These are phyloP conservation scores for Astyanax mexicanus DNA, from an alignment of 2,797 vertebrate species.

Conservation along the genomic window DNA sequence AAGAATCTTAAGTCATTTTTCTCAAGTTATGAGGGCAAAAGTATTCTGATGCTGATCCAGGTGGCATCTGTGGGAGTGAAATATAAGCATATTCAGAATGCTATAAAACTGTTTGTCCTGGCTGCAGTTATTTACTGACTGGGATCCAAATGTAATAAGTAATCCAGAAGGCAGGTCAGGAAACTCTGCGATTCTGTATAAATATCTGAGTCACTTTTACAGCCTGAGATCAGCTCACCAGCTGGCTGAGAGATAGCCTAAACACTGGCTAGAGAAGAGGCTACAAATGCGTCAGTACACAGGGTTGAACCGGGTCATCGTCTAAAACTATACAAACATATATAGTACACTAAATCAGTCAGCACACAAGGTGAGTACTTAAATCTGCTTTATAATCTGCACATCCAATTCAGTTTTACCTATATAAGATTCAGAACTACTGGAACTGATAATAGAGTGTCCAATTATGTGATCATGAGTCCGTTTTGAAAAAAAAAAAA, in stretches of 20 bases:
- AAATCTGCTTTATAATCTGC: background rate
- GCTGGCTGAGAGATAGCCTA: constrained; percentile 1
- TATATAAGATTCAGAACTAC: too few species aligned
- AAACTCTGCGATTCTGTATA: background rate
- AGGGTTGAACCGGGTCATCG: background rate
- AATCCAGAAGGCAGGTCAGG: background rate
- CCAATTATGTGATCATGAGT: too few species aligned
- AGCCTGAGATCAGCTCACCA: background rate
- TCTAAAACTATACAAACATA: background rate
- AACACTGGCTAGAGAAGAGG: constrained; percentile 16
- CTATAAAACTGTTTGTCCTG: background rate
- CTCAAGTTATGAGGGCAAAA: too few species aligned
- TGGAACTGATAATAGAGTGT: too few species aligned
- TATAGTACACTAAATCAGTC: background rate
- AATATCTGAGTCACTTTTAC: background rate
- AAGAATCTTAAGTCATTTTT: too few species aligned
- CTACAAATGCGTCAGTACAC: background rate
- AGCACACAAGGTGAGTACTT: background rate
- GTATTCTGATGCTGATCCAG: too few species aligned
- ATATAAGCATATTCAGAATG: background rate
- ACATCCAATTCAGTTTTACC: background rate
- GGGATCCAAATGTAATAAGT: background rate
- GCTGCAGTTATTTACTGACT: background rate
- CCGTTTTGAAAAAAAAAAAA: too few species aligned
- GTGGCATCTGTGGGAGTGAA: background rate